phyloP scores from a whole-genome alignment of 2,113 vertebrate genomes.

The Microtus pennsylvanicus region DNA sequence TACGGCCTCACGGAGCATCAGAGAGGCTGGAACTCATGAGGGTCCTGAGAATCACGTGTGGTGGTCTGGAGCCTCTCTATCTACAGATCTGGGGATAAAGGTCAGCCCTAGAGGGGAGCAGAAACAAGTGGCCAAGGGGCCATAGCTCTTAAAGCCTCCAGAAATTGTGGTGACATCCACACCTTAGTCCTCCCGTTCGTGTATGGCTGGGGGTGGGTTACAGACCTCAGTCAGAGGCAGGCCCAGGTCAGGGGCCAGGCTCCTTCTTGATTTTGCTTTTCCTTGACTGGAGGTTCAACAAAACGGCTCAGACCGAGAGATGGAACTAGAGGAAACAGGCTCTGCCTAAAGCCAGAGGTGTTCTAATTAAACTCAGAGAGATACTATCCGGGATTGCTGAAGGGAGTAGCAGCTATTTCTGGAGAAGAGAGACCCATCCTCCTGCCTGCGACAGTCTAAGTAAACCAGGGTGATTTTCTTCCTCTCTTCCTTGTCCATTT shows the following conservation, averaged over 20 bases:
- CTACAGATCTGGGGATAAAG: background rate
- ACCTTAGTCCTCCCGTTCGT: background rate
- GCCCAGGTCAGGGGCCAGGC: too few relatives aligned
- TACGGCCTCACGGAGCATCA: background rate
- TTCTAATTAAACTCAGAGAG: conserved; percentile 4
- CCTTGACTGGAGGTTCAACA: background rate
- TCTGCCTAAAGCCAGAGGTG: background rate
- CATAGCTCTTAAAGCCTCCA: background rate
- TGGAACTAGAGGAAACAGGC: background rate
- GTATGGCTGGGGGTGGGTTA: background rate
- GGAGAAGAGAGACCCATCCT: background rate
- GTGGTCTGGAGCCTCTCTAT: rapidly evolving
- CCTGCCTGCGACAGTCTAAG: background rate
- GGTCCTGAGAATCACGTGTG: background rate
- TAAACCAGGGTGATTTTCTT: background rate
- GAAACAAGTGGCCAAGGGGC: background rate
- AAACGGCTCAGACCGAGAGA: conserved; percentile 37
- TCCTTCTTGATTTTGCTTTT: background rate
- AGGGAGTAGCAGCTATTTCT: background rate
- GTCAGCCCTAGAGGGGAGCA: background rate
- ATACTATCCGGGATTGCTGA: background rate
- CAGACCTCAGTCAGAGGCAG: background rate
- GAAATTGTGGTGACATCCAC: background rate
- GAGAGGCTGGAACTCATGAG: background rate
- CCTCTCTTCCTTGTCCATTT: background rate